Conservation (phyloP, 2,113 vertebrate genomes). For the Heterochromis multidens region DNA sequence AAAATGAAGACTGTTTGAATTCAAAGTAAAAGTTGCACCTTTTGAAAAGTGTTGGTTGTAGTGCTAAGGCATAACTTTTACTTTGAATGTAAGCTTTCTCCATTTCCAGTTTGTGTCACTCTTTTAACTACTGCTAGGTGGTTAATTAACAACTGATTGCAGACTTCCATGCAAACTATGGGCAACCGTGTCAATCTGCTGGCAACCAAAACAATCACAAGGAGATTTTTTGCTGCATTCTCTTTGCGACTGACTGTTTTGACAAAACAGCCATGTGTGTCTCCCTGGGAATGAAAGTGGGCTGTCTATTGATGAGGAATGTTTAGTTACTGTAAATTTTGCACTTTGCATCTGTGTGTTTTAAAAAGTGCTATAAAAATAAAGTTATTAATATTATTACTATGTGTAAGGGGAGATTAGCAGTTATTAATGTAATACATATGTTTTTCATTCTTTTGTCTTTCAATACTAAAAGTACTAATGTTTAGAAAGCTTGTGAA, state of each 20-base stretch:
- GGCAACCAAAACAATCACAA: not conserved
- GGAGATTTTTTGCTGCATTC: not conserved
- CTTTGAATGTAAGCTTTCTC: not conserved
- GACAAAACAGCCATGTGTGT: too few relatives aligned
- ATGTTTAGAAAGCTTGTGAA: not conserved
- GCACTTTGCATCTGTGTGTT: not conserved
- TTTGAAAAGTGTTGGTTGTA: not conserved
- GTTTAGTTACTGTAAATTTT: not conserved
- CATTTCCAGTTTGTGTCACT: not conserved
- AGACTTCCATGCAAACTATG: not conserved
- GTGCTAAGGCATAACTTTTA: not conserved
- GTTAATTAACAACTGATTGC: not conserved
- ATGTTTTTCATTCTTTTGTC: not conserved
- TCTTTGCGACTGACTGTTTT: not conserved
- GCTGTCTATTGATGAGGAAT: not conserved
- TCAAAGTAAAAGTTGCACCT: not conserved
- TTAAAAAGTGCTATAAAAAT: not conserved
- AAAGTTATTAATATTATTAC: not conserved
- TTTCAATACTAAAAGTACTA: not conserved
- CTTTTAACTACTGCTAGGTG: not conserved
- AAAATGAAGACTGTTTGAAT: not conserved
- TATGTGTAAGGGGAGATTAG: not conserved
- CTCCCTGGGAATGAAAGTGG: not conserved
- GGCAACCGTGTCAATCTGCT: fast-evolving
- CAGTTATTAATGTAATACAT: not conserved